phyloP scores from a whole-genome alignment of 2,888 invertebrate genomes.

The Lycocerus yunnanus region DNA sequence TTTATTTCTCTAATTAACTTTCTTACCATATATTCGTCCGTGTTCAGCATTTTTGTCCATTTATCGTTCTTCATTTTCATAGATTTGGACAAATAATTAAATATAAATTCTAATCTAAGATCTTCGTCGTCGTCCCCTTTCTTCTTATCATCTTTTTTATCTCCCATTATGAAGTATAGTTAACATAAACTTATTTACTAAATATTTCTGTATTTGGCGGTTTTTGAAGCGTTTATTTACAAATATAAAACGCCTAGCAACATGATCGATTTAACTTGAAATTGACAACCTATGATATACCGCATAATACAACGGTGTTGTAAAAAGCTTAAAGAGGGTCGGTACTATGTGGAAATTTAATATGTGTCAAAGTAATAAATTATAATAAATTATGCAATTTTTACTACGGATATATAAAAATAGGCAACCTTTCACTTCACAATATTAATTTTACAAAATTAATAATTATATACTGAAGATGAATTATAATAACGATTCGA shows the following conservation, averaged over 20 bases:
- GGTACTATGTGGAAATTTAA: not conserved
- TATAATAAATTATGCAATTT: not conserved
- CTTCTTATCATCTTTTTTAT: constrained; percentile 46
- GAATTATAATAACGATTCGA: not conserved
- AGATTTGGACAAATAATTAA: constrained; percentile 72
- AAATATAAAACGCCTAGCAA: constrained; percentile 42
- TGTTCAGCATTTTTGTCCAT: constrained; percentile 82
- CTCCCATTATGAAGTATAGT: constrained; percentile 30
- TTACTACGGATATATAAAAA: not conserved
- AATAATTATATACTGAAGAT: not conserved
- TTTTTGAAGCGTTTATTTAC: constrained; percentile 37
- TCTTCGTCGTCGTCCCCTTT: constrained; percentile 62
- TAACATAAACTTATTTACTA: not conserved
- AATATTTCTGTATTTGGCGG: constrained; percentile 14
- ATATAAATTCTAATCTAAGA: constrained; percentile 76
- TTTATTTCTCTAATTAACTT: not conserved
- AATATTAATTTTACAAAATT: not conserved
- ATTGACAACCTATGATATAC: constrained; percentile 20
- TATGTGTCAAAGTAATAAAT: not conserved
- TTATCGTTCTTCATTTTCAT: constrained; percentile 84
- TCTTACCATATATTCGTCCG: constrained; percentile 67
- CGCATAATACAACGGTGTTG: not conserved
- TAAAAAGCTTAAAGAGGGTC: constrained; percentile 1
- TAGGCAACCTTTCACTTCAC: not conserved
- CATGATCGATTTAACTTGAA: constrained; percentile 37